These are phyloP conservation scores for Falcunculus frontatus DNA, from an alignment of 2,113 vertebrate species.

Conservation along the genomic window DNA sequence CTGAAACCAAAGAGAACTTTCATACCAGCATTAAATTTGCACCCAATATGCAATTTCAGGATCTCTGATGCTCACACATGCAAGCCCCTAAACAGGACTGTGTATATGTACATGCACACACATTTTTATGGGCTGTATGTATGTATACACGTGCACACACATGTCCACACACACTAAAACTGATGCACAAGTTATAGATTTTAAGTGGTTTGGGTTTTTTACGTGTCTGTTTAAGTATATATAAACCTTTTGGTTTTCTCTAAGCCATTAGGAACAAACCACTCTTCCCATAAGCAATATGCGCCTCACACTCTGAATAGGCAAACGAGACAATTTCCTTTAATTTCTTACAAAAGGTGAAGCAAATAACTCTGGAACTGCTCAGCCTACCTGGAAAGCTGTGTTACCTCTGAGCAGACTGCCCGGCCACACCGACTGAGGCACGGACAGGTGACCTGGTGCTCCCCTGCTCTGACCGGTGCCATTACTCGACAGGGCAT, in stretches of 20 bases:
- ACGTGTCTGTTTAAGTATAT: conserved; percentile 36
- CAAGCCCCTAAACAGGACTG: not conserved
- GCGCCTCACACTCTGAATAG: not conserved
- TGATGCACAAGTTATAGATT: conserved; percentile 68
- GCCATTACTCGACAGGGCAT: not conserved
- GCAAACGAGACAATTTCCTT: conserved; percentile 26
- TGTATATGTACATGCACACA: not conserved
- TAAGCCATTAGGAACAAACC: conserved; percentile 49
- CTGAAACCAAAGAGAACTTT: conserved; percentile 81
- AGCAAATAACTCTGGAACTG: conserved; percentile 19
- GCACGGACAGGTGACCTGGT: not conserved
- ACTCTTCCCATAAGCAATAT: conserved; percentile 64
- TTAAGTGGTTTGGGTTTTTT: conserved; percentile 42
- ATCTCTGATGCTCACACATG: conserved; percentile 53
- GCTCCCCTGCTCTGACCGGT: not conserved
- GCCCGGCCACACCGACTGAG: not conserved
- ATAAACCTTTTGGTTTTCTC: conserved; percentile 33
- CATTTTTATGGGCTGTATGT: not conserved
- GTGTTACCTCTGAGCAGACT: not conserved
- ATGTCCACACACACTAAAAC: conserved; percentile 30
- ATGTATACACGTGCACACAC: conserved; percentile 25
- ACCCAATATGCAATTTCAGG: conserved; percentile 75
- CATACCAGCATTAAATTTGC: conserved; percentile 76
- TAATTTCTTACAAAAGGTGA: not conserved
- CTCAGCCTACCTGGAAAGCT: not conserved